phyloP scores from a whole-genome alignment of 2,797 vertebrate species.

The Monodelphis domestica region DNA sequence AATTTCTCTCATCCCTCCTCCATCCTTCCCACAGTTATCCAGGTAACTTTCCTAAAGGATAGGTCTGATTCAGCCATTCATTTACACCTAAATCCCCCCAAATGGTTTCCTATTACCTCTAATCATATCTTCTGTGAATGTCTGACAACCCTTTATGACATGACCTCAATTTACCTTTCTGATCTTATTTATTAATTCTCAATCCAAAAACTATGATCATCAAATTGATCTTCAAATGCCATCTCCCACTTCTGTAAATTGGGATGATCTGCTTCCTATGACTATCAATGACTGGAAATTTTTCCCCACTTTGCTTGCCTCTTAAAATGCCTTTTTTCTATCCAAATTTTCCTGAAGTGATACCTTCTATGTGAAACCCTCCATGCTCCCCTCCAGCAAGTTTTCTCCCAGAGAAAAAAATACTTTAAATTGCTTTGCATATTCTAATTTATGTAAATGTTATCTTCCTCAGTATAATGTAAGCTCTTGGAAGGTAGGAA shows the following conservation, averaged over 20 bases:
- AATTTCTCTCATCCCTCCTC: neutral
- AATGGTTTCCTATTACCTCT: neutral
- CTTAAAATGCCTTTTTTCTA: neutral
- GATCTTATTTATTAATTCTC: neutral
- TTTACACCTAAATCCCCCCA: neutral
- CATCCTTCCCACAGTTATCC: neutral
- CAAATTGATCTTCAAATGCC: neutral
- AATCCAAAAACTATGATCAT: too few relatives aligned
- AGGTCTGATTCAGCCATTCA: neutral
- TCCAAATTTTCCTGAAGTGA: neutral
- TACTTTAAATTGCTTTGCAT: neutral
- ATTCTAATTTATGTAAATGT: neutral
- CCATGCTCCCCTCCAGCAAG: too few relatives aligned
- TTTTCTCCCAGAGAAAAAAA: too few relatives aligned
- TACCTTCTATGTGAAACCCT: neutral
- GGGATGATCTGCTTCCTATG: neutral
- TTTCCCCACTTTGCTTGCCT: neutral
- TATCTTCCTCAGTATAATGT: neutral
- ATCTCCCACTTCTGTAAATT: neutral
- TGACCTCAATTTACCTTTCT: neutral
- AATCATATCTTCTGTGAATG: neutral
- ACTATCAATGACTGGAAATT: neutral
- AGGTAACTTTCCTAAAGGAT: neutral
- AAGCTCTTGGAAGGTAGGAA: neutral
- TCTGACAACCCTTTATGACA: neutral